phyloP scores from a whole-genome alignment of 2,888 invertebrate genomes.

The Lottia gigantea region DNA sequence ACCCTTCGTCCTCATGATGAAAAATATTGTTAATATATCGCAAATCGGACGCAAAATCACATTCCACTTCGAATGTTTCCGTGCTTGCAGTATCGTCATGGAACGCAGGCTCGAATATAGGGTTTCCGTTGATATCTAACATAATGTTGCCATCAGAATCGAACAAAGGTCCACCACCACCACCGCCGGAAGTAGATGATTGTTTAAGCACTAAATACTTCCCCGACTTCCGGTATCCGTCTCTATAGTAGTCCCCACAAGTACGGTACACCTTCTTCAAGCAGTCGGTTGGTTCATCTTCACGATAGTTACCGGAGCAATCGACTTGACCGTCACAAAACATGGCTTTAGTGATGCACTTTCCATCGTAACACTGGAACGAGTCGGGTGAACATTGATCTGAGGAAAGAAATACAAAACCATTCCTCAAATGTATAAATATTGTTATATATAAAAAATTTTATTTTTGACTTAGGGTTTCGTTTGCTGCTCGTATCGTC shows the following conservation, averaged over 20 bases:
- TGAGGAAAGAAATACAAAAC: not conserved
- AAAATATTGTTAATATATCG: not conserved
- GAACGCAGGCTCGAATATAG: too few relatives aligned
- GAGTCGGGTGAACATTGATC: slow-evolving; percentile 1
- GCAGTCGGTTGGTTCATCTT: slow-evolving; percentile 13
- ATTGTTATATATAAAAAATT: too few relatives aligned
- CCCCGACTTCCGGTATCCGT: not conserved
- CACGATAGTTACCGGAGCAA: slow-evolving; percentile 10
- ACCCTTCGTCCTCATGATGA: not conserved
- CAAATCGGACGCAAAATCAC: not conserved
- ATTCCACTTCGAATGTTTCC: too few relatives aligned
- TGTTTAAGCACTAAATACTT: not conserved
- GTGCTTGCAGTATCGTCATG: too few relatives aligned
- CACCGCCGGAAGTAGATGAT: not conserved
- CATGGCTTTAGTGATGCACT: slow-evolving; percentile 4
- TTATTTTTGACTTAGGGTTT: too few relatives aligned
- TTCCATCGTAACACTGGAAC: slow-evolving; percentile 19
- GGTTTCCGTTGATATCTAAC: too few relatives aligned
- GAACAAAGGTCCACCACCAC: not conserved
- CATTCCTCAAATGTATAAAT: too few relatives aligned
- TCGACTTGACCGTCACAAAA: slow-evolving; percentile 18
- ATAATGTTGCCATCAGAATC: too few relatives aligned
- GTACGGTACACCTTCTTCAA: not conserved
- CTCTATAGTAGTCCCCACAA: slow-evolving; percentile 10
- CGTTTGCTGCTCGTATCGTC: too few relatives aligned